phyloP scores from a whole-genome alignment of 2,888 invertebrate species.

The Cactoblastis cactorum region DNA sequence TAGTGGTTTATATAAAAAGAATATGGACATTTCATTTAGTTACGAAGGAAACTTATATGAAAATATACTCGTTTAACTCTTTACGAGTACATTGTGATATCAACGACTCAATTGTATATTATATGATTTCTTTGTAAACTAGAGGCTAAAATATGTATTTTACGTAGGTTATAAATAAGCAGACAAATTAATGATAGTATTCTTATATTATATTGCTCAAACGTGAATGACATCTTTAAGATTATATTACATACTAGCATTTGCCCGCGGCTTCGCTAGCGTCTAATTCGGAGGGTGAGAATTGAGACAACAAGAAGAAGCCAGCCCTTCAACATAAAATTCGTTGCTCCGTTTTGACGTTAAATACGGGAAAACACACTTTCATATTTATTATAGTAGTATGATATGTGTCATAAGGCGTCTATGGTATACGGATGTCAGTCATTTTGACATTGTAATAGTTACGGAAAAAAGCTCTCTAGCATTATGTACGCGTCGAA shows the following conservation, averaged over 20 bases:
- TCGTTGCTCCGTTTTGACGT: too few species aligned
- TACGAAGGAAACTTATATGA: background rate
- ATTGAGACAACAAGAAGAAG: too few species aligned
- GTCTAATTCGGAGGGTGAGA: too few species aligned
- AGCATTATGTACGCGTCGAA: background rate
- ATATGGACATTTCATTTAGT: background rate
- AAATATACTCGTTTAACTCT: too few species aligned
- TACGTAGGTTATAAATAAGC: background rate
- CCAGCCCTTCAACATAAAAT: too few species aligned
- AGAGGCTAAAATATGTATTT: background rate
- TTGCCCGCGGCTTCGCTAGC: too few species aligned
- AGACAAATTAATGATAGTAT: background rate
- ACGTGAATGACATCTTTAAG: background rate
- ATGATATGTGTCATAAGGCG: too few species aligned
- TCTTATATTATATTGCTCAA: background rate
- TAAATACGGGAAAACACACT: too few species aligned
- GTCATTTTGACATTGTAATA: background rate
- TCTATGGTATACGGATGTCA: too few species aligned
- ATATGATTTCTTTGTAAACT: background rate
- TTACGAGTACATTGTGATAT: conserved; percentile 4
- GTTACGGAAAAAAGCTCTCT: background rate
- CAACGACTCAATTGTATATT: conserved; percentile 6
- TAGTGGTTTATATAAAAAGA: too few species aligned
- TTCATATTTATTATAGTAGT: too few species aligned
- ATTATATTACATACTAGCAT: too few species aligned